Evolutionary conservation across 2,888 invertebrate species (phyloP), one percentile per base, ranked within the genome.

Genomic region (Drosophila paramelanica): DNA sequence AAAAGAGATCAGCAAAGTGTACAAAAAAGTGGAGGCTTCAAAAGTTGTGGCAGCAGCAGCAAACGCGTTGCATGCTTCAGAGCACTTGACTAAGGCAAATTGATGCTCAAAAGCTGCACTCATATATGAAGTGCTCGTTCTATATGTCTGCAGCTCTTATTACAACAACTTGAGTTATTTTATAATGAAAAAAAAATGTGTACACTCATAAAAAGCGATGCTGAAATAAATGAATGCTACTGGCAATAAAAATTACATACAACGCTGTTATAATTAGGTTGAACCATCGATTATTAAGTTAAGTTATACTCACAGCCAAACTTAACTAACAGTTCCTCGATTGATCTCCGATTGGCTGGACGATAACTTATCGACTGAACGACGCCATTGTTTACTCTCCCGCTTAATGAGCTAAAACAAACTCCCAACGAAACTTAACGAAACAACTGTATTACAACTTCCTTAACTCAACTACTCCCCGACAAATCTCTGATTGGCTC

Each of bases 1-100:
- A 79, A 71, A 67, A 62, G 59, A 81, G 77, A 86, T 88, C 79
- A 79, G 75, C 69, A 60, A 73, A 76, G 81, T 73, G 67, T 47
- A 60, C 78, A 56, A 73, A 73, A 73, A 46, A 55, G 55, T 39
- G 36, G 36, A 49, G 43, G 58, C 64, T 52, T 47, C 50, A 43
- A 73, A 56, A 73, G 66, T 70, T 70, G 41, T 5, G 43, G 49
- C 50, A 58, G 49, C 50, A 58, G 14, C 36, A 38, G 55, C 49
- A 65, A 70, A 79, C 69, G 45, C 64, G 31, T 66, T 62, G 61
- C 58, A 56, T 68, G 53, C 74, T 39, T 47, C 52, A 56, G 6
- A 23, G n/a, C 31, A 33, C 52, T 52, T 23, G 10, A 17, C 52
- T 20, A 31, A 27, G 33, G 45, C 64, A 47, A 43, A 36, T 43